These are phyloP conservation scores for Paralichthys olivaceus DNA, from an alignment of 2,113 vertebrate species.

Conservation along the genomic window DNA sequence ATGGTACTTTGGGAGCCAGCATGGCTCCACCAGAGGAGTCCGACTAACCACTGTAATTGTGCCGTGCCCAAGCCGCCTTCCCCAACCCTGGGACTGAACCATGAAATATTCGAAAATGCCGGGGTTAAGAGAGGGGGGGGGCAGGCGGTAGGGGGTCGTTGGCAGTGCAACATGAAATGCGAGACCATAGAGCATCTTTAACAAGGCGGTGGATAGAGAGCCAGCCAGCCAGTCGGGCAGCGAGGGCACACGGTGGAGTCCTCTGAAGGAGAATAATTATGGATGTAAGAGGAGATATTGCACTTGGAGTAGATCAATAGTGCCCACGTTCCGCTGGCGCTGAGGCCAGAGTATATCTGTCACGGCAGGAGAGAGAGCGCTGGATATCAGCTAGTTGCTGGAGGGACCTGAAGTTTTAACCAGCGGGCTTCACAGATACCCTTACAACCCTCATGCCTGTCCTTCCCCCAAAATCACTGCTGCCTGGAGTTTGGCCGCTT, in stretches of 20 bases:
- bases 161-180: conserved; percentile 69
- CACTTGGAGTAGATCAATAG: conserved; percentile 77
- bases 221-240: conserved; percentile 41
- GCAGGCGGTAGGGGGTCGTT: conserved; percentile 46
- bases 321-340: conserved; percentile 64
- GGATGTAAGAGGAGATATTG: conserved; percentile 79
- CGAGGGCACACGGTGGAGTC: conserved; percentile 48
- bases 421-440: conserved; percentile 62
- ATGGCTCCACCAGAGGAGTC: conserved; percentile 73
- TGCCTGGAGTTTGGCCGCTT: conserved; percentile 58
- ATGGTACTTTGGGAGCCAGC: conserved; percentile 70
- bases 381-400: conserved; percentile 73
- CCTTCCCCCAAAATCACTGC: conserved; percentile 56
- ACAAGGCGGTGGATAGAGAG: conserved; percentile 64
- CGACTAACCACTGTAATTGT: conserved; percentile 81
- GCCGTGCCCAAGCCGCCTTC: conserved; percentile 65
- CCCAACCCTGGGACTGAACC: conserved; percentile 77
- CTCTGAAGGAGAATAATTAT: conserved; percentile 76
- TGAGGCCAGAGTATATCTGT: conserved; percentile 70
- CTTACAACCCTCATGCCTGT: conserved; percentile 53
- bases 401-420: conserved; percentile 65
- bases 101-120: conserved; percentile 78
- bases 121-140: conserved; percentile 68
- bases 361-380: conserved; percentile 70
- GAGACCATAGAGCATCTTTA: conserved; percentile 75